A percentile compares a stretch with the other conserved stretches of the same genome.
Conservation (phyloP, 2,888 invertebrate genomes). For the Napeogenes inachia region DNA sequence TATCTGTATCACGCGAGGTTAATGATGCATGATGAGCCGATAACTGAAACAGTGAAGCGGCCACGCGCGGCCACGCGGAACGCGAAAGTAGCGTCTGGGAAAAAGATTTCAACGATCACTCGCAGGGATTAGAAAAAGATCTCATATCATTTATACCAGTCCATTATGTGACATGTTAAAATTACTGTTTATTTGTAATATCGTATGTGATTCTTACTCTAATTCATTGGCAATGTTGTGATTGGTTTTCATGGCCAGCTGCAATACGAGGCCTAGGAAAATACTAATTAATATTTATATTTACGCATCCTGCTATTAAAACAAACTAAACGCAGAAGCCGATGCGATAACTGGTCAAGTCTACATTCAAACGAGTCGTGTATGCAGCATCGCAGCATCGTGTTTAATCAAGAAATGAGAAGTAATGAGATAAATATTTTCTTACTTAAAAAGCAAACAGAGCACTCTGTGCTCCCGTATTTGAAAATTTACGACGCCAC, state of each 20-base stretch:
- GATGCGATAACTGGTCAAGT: slow-evolving; percentile 25
- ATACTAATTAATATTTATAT: slow-evolving; percentile 11
- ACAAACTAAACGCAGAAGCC: slow-evolving; percentile 9
- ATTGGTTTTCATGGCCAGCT: not conserved
- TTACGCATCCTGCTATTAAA: slow-evolving; percentile 15
- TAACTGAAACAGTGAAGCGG: slow-evolving; percentile 47
- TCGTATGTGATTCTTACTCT: no score
- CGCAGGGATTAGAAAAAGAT: slow-evolving; percentile 14
- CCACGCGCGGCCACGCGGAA: slow-evolving; percentile 56
- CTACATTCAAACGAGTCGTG: slow-evolving; percentile 24
- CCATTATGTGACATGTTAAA: no score
- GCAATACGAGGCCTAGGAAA: not conserved
- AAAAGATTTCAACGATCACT: slow-evolving; percentile 36
- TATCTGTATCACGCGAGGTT: slow-evolving; percentile 19
- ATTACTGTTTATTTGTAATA: no score
- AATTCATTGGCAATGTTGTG: not conserved
- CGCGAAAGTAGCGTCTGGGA: slow-evolving; percentile 58
- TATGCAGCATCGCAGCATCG: slow-evolving; percentile 7
- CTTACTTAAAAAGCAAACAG: slow-evolving; percentile 18
- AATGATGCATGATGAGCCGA: slow-evolving; percentile 38
- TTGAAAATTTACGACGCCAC: slow-evolving; percentile 2
- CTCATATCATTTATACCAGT: no score
- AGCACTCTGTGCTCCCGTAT: slow-evolving; percentile 3
- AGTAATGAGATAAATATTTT: slow-evolving; percentile 23
- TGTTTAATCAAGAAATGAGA: slow-evolving; percentile 24